Evolutionary conservation across 2,797 vertebrate genomes (phyloP), one percentile per base, ranked within the genome.

Genomic region (Acipenser ruthenus): DNA sequence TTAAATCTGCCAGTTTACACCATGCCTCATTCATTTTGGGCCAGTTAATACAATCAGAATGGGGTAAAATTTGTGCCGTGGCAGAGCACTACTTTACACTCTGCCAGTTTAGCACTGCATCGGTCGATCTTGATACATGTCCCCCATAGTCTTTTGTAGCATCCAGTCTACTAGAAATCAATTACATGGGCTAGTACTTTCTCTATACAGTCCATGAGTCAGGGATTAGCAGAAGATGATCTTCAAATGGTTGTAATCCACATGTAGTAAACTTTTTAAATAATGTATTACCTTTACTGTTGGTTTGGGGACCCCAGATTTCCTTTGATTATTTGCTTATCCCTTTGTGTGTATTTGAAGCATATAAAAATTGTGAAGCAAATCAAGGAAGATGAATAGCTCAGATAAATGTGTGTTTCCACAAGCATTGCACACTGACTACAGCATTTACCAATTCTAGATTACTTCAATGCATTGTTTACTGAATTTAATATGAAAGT

Each of bases 321-420:
- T 70, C 71, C 60, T 66, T 70, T 59, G 37, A 49, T 60, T 23
- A 47, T 53, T 69, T 8, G 5, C 37, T 37, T 77, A 70, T 75
- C 66, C 50, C 6, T 72, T 6, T 37, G 37, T 80, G 83, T 83
- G 80, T 73, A 68, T 74, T 82, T 81, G 75, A 76, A 86, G 82
- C 75, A 67, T 65, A 58, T 69, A 74, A 71, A 74, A 88, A 83
- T 80, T 72, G 78, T 13, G 65, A 68, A 74, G 73, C 78, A 85
- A 73, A 74, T 71, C 70, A 71, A 67, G 77, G 74, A 85, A 84
- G 86, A 90, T 86, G 84, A 87, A 89, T 86, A 80, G 82, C 82
- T 70, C 73, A 80, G 84, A 86, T 85, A 81, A 80, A 76, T 85
- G 87, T 88, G 78, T 88, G 86, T 84, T 84, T 80, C 37, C 37